Evolutionary conservation across 2,888 invertebrate genomes (phyloP), one percentile per base, ranked within the genome.

Genomic region (Pediacus dermestoides): DNA sequence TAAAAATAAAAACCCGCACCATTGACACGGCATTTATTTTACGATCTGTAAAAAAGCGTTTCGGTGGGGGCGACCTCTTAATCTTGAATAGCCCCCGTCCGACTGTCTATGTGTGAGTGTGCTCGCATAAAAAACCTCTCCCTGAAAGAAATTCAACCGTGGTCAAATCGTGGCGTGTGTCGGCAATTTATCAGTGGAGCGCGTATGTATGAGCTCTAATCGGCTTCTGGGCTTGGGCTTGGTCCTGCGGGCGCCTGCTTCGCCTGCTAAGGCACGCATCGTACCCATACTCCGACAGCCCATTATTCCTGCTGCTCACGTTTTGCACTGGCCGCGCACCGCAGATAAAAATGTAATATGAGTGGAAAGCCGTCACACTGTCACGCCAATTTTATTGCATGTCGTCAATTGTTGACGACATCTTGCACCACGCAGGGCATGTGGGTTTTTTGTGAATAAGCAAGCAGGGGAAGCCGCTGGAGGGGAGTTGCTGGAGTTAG

Each of bases 311-410:
- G 55, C 58, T 46, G 47, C 46, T 60, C 64, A 63, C 63, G 64
- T 64, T 50, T 48, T 48, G 42, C 52, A 46, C 55, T 56, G 55
- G 57, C 60, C 57, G 59, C 55, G 53, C 57, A 50, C 55, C 52
- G 45, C 50, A 60, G 64, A 64, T 64, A 63, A 64, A 64, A 64
- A 63, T 63, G 61, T 63, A 64, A 64, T 64, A 60, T 61, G 61
- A 59, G 58, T 57, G 57, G 61, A 57, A 58, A 58, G 27, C 59
- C 57, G 59, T 61, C 59, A 61, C 54, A 57, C 52, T 50, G 53
- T 28, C 28, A 28, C 13, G 13, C 12, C 28, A 52, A 48, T 52
- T 52, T 50, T 52, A 52, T 52, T 50, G 44, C 48, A 40, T 44
- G 46, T 40, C 44, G 44, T 49, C 52, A 44, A 49, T 48, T 45